Evolutionary conservation across 2,113 vertebrate genomes (phyloP).

Genomic region (Xenus cinereus): DNA sequence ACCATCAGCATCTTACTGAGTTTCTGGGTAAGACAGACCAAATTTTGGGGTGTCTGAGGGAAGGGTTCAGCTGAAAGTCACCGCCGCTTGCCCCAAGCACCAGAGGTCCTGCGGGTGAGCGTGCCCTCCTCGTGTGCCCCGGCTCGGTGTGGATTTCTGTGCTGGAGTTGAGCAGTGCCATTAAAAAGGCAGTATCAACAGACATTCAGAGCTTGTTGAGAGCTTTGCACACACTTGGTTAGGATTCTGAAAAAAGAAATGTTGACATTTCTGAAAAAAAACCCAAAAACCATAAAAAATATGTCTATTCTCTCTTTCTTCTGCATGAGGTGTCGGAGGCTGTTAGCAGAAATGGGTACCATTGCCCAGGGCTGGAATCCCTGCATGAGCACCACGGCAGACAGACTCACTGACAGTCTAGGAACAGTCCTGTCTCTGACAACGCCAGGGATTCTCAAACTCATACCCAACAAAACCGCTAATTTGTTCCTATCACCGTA

Average conservation of each 20-base stretch:
- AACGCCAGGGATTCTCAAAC: not conserved
- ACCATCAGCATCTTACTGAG: not conserved
- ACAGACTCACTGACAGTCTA: not conserved
- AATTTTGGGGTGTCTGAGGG: not conserved
- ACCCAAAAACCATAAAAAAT: too few species aligned
- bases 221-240: not conserved
- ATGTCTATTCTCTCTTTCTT: not conserved
- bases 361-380: not conserved
- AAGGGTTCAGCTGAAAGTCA: not conserved
- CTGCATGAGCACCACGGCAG: not conserved
- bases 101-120: fast-evolving
- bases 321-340: not conserved
- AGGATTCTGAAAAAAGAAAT: not conserved
- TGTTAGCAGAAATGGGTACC: not conserved
- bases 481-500: not conserved
- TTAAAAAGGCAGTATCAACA: not conserved
- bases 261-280: not conserved
- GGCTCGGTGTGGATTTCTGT: not conserved
- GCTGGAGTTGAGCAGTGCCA: not conserved
- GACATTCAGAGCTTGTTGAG: not conserved
- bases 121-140: not conserved
- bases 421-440: not conserved
- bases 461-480: not conserved
- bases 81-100: not conserved
- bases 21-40: not conserved